These are phyloP conservation scores for Melipona beecheii DNA, from an alignment of 2,888 invertebrate species.

Conservation along the genomic window DNA sequence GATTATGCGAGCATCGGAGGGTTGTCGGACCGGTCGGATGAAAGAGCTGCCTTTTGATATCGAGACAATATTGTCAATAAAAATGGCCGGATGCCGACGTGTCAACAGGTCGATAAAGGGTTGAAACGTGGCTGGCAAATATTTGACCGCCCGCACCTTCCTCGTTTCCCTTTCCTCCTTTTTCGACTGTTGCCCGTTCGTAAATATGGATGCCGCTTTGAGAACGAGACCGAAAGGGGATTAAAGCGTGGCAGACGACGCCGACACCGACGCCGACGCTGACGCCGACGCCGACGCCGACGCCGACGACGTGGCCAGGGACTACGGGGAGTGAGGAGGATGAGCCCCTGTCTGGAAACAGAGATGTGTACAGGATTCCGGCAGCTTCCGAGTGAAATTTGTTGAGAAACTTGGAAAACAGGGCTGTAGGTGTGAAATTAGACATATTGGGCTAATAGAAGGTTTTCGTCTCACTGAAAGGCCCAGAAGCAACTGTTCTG, in stretches of 20 bases:
- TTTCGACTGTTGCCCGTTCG: slow-evolving; percentile 61
- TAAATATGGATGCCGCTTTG: slow-evolving; percentile 71
- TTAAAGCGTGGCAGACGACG: slow-evolving; percentile 45
- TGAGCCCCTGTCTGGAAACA: slow-evolving; percentile 6
- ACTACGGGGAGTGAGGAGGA: background rate
- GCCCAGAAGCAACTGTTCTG: too few species aligned
- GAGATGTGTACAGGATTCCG: background rate
- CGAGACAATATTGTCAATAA: slow-evolving; percentile 72
- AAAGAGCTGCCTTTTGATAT: slow-evolving; percentile 56
- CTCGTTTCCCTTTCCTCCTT: slow-evolving; percentile 31
- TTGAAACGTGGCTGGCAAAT: slow-evolving; percentile 66
- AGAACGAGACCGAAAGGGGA: slow-evolving; percentile 54
- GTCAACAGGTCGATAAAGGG: slow-evolving; percentile 75
- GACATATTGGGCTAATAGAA: slow-evolving; percentile 11
- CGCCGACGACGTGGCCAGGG: background rate
- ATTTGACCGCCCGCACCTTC: slow-evolving; percentile 71
- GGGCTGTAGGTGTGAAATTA: slow-evolving; percentile 4
- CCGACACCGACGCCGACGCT: background rate
- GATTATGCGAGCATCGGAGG: slow-evolving; percentile 47
- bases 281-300: background rate
- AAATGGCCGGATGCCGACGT: slow-evolving; percentile 70
- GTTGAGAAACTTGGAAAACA: background rate
- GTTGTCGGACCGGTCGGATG: background rate
- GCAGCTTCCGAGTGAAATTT: slow-evolving; percentile 2
- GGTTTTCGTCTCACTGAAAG: too few species aligned